These are phyloP conservation scores for Apeltes quadracus DNA, from an alignment of 2,113 vertebrate species.

Conservation along the genomic window DNA sequence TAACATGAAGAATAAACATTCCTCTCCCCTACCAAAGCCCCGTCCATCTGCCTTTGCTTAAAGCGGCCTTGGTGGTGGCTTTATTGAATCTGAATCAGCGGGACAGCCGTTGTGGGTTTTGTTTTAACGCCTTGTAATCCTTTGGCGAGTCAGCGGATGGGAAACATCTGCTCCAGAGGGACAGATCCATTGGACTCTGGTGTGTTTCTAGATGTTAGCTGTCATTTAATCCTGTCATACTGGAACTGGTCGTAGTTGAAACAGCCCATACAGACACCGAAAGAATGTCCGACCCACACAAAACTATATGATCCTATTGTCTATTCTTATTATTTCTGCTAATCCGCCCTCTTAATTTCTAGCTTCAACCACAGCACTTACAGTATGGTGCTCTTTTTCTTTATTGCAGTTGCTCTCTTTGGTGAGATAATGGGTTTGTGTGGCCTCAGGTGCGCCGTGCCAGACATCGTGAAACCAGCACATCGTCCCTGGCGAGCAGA, in stretches of 20 bases:
- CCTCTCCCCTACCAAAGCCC: slow-evolving; percentile 6
- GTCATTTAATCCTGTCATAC: slow-evolving; percentile 11
- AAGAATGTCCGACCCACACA: neutral
- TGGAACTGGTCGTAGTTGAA: slow-evolving; percentile 3
- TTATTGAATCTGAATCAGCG: slow-evolving; percentile 55
- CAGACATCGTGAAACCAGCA: slow-evolving; percentile 49
- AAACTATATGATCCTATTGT: neutral
- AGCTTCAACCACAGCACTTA: neutral
- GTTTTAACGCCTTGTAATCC: slow-evolving; percentile 46
- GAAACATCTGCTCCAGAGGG: slow-evolving; percentile 23
- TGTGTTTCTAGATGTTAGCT: slow-evolving; percentile 19
- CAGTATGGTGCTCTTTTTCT: slow-evolving; percentile 1
- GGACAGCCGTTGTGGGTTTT: slow-evolving; percentile 36
- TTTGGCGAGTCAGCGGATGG: slow-evolving; percentile 38
- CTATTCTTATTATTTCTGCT: neutral
- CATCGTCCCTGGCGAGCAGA: slow-evolving; percentile 31
- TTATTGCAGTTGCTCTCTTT: slow-evolving; percentile 10
- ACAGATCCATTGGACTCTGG: slow-evolving; percentile 15
- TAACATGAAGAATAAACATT: slow-evolving; percentile 46
- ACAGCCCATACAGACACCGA: neutral
- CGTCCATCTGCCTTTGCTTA: slow-evolving; percentile 60
- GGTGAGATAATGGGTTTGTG: too few relatives aligned
- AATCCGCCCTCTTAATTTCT: neutral
- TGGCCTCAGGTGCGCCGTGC: slow-evolving; percentile 23
- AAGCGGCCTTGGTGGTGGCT: slow-evolving; percentile 20